Base-by-base conservation (phyloP, 1,140 invertebrate species). In the Solenopsis fugax region DNA sequence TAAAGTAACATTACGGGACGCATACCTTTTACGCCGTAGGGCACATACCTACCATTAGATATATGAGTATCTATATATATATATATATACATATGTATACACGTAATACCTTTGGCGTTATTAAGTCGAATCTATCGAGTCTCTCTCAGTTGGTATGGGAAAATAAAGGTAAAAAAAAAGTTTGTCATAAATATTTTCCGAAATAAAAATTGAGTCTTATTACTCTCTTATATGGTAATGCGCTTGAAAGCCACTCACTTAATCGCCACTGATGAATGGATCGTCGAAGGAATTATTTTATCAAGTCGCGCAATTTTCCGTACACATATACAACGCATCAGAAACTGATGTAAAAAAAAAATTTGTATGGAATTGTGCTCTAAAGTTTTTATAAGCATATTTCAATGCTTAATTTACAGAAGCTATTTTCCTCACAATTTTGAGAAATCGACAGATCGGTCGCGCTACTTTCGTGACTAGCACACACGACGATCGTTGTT, bases 1-100 rank as follows among this genome's bases (percentile, higher is more conserved):
- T 93, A 93, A 93, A 93, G 29, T 91, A 92, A 87, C 81, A 65
- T 86, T 90, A 89, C 92, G 89, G 75, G 84, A 65, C 88, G 78
- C 73, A 87, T 67, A 89, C 77, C 76, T 87, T 80, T 85, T 67
- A 87, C 62, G 60, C 41, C 69, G 62, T 48, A 77, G 37, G 13
- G 5, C 37, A 56, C 56, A 75, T 58, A 86, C 7, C 41, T 86
- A 69, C 65, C 41, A 21, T 78, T 85, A 85, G 45, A 84, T 62
- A 16, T 60, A 41, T 24, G 52, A 52, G 60, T 65, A 54, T 7
- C 4, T 7, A 41, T 7, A 41, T 7, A 41, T 21, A 41, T 7
- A 24, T 24, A 48, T 37, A 78, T 48, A 54, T 69, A 41, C 7
- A 41, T 45, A 62, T 60, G 24, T 24, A 48, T 37, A 78, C 48